Base-by-base conservation (phyloP, 2,113 vertebrate genomes). In the Dissostichus mawsoni region DNA sequence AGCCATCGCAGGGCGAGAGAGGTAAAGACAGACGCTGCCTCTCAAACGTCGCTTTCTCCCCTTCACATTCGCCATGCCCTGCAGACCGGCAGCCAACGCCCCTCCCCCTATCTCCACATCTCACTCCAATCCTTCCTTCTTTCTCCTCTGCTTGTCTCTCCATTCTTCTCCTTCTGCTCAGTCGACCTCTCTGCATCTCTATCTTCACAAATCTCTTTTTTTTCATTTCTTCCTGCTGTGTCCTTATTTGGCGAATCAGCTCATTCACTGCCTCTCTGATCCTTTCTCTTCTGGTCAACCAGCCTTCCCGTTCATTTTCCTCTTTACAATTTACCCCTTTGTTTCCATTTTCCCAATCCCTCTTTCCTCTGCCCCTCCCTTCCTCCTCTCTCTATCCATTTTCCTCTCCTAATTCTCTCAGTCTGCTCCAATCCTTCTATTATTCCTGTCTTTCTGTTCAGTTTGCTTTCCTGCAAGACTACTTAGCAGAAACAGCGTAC, bases 41-140 rank as follows among this genome's bases (percentile, higher is more conserved):
- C 74, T 73, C 78, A 83, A 78, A 36, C 41, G 1, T 75, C 41
- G 56, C 81, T 80, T 87, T 55, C 59, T 86, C 76, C 69, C 55
- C 11, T 41, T 77, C 55, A 33, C 63, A 84, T 76, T 68, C 75
- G 83, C 66, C 74, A 14, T 67, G 47, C 81, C 85, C 90, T 83
- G 85, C 88, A 79, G 90, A 82, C 80, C 76, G 67, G 52, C 66
- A 8, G 74, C 63, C 84, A 77, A 76, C 71, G 41, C 86, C 88
- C 90, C 90, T 70, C 85, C 84, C 80, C 69, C 62, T 29, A 41
- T 66, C 63, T n/a, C 65, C 66, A 67, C 64, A 65, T 69, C 71
- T 53, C 61, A 65, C 68, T 50, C 36, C 68, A 3, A 23, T 36
- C 63, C 78, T 72, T 41, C 23, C 61, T 41, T n/a, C 66, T 73